A percentile compares a stretch with the other conserved stretches of the same genome.
Evolutionary conservation across 2,797 vertebrate genomes (phyloP).

Genomic region (Hoplostethus atlanticus): DNA sequence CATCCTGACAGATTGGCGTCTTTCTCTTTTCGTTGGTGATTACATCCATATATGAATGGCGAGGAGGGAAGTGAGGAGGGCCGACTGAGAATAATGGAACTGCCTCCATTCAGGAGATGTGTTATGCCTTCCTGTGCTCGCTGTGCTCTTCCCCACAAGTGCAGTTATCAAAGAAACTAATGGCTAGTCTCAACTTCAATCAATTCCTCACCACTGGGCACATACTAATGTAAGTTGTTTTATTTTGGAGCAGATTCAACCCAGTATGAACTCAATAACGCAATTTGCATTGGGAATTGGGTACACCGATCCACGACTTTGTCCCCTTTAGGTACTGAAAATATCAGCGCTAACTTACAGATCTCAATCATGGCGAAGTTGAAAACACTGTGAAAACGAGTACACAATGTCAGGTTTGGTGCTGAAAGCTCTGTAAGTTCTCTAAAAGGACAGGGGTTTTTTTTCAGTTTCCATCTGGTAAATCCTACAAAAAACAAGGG

Average conservation of each 20-base stretch:
- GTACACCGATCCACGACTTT: constrained; percentile 10
- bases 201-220: constrained; percentile 46
- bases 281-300: constrained; percentile 6
- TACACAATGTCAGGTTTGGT: neutral
- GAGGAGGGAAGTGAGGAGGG: constrained; percentile 55
- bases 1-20: constrained; percentile 73
- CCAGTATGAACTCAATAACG: constrained; percentile 26
- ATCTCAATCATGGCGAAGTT: no score
- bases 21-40: constrained; percentile 74
- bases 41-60: constrained; percentile 69
- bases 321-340: no score
- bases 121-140: constrained; percentile 49
- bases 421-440: neutral
- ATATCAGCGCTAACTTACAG: no score
- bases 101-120: constrained; percentile 66
- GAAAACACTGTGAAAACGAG: neutral
- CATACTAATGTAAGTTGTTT: constrained; percentile 35
- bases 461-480: neutral
- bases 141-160: constrained; percentile 13
- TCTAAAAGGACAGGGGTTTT: no score
- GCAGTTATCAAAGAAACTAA: constrained; percentile 64
- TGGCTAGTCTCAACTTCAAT: constrained; percentile 62
- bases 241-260: constrained; percentile 32
- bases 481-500: neutral
- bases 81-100: constrained; percentile 70